Percentiles rank a stretch among this genome's conserved stretches.
Evolutionary conservation across 2,797 vertebrate species (phyloP).

Genomic region (Chrosomus eos): DNA sequence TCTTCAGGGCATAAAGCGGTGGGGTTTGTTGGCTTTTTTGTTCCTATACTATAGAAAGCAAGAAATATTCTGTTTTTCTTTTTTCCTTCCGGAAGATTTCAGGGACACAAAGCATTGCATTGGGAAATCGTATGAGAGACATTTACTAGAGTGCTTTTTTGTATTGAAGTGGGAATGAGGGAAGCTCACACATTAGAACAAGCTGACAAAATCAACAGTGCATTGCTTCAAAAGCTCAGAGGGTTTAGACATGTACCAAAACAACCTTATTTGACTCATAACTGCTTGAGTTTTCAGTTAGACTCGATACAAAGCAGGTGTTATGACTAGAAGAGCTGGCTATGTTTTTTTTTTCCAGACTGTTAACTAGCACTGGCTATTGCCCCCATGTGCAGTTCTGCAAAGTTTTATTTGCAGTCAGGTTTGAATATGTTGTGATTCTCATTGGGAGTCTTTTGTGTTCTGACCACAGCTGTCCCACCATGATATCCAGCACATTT

Average conservation of each 20-base stretch:
- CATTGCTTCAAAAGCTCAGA: conserved; percentile 62
- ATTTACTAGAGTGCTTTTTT: conserved; percentile 56
- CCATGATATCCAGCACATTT: conserved; percentile 74
- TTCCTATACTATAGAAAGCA: conserved; percentile 61
- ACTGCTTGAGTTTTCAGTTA: conserved; percentile 48
- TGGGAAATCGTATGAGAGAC: conserved; percentile 62
- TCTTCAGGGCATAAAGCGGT: conserved; percentile 67
- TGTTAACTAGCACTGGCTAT: conserved; percentile 74
- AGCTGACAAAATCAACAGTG: conserved; percentile 52
- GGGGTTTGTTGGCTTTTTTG: conserved; percentile 52
- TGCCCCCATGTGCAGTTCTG: conserved; percentile 72
- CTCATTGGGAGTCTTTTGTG: conserved; percentile 73
- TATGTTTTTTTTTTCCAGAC: conserved; percentile 63
- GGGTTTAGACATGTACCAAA: conserved; percentile 59
- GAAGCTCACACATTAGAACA: conserved; percentile 42
- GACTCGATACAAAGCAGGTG: conserved; percentile 27
- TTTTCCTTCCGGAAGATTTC: conserved; percentile 58
- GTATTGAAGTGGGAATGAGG: conserved; percentile 48
- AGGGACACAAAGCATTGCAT: conserved; percentile 65
- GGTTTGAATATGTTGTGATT: conserved; percentile 77
- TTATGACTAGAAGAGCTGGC: conserved; percentile 60
- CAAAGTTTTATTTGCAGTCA: conserved; percentile 84
- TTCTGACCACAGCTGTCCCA: conserved; percentile 73
- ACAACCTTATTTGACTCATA: conserved; percentile 50
- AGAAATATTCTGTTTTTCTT: conserved; percentile 65